Percentiles rank a stretch among this genome's conserved stretches.
These are phyloP conservation scores for Hycleus cichorii DNA, from an alignment of 1,140 invertebrate species.

Conservation along the genomic window DNA sequence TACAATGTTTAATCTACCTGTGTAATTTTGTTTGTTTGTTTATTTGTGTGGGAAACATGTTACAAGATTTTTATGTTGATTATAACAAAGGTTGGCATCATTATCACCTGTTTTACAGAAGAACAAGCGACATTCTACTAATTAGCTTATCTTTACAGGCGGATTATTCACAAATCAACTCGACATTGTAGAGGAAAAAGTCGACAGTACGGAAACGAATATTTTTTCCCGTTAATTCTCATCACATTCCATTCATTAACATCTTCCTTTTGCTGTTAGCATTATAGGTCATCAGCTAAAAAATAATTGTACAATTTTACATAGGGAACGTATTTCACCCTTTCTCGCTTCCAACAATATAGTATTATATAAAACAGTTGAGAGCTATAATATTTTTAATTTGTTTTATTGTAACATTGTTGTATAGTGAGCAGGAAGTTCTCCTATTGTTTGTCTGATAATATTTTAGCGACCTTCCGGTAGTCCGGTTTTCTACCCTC, in stretches of 20 bases:
- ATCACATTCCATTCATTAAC: slow-evolving; percentile 20
- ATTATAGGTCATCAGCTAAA: slow-evolving; percentile 3
- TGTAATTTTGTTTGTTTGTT: too few species aligned
- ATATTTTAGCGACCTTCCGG: slow-evolving; percentile 23
- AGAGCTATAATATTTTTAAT: slow-evolving; percentile 22
- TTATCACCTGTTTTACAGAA: slow-evolving; percentile 13
- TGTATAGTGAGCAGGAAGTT: slow-evolving; percentile 22
- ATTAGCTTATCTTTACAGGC: slow-evolving; percentile 7
- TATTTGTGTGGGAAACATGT: too few species aligned
- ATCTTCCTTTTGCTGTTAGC: slow-evolving; percentile 10
- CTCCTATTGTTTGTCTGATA: slow-evolving; percentile 22
- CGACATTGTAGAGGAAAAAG: too few species aligned
- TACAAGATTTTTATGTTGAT: neutral
- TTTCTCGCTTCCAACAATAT: slow-evolving; percentile 16
- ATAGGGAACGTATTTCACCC: slow-evolving; percentile 14
- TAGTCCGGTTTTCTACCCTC: slow-evolving; percentile 11
- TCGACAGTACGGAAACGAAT: too few species aligned
- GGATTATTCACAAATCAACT: slow-evolving; percentile 3
- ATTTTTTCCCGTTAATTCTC: slow-evolving; percentile 3
- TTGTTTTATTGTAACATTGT: slow-evolving; percentile 21
- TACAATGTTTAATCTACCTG: too few species aligned
- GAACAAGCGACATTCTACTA: slow-evolving; percentile 2
- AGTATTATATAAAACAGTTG: neutral
- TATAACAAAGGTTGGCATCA: slow-evolving; percentile 5
- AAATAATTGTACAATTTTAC: neutral